Base-by-base conservation (phyloP, 2,888 invertebrate genomes). In the Hirtodrosophila histrioides region DNA sequence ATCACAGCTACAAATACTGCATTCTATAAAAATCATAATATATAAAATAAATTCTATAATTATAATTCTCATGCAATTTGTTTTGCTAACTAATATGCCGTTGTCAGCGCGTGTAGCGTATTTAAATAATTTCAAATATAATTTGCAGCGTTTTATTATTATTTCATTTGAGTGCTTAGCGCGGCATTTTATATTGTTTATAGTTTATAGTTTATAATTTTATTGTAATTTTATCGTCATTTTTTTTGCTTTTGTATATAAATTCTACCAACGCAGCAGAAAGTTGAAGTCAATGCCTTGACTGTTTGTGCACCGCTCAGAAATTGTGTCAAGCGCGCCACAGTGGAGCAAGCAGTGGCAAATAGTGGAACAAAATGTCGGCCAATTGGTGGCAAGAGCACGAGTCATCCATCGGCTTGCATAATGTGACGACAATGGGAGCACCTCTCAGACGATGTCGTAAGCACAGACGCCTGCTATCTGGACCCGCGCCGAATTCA, bases 241-340 rank as follows among this genome's bases (percentile, higher is more conserved):
- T 84, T 89, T 88, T 89, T 89, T 89, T 89, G 85, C 87, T 88
- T 88, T 88, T 88, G 86, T 89, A 89, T 89, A 89, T 88, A 89
- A 89, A 81, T 79, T 83, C 68, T 86, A 89, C 86, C 88, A 89
- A 84, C 80, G 86, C 88, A 89, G 84, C 89, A 89, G 89, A 89
- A 90, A 79, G 64, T 57, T 63, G 55, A 69, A 82, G 74, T 78
- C 85, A 77, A 76, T 78, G 87, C 85, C 85, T 80, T 79, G 62
- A 40, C 62, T 61, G 6, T 55, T 53, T 37, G 17, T 17, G 17
- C 17, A 17, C 17, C 17, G 17, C 17, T 17, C 7, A 37, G 39
- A 56, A 86, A 75, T 55, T 40, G 74, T 85, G 87, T 76, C 82
- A 80, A 78, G 84, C 75, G 43, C 58, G 73, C 23, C 54, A 84